Conservation (phyloP, 2,888 invertebrate species). For the Oscheius sp. region DNA sequence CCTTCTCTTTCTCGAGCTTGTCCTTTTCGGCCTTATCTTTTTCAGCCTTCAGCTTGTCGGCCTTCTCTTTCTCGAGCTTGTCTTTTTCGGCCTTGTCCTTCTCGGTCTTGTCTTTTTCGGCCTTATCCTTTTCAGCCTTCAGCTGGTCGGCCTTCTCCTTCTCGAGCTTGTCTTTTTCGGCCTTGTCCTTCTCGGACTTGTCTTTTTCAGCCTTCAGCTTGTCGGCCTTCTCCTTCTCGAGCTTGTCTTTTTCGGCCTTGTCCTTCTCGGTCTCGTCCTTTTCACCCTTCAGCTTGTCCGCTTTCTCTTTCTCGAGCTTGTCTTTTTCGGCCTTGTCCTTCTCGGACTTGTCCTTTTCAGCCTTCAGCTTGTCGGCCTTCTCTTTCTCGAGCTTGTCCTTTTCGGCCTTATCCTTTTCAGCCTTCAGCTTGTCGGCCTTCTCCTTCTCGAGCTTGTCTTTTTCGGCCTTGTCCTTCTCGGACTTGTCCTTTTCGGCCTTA, state of each 20-base stretch:
- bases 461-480: no score
- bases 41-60: conserved; percentile 25
- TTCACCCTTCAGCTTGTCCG: conserved; percentile 16
- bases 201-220: conserved; percentile 12
- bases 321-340: conserved; percentile 27
- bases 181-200: conserved; percentile 26
- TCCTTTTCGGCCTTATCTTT: conserved; percentile 23
- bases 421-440: conserved; percentile 9
- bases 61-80: conserved; percentile 23
- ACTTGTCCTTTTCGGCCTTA: conserved; percentile 25
- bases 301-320: conserved; percentile 22
- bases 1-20: conserved; percentile 11
- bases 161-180: conserved; percentile 24
- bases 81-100: conserved; percentile 31
- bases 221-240: conserved; percentile 24
- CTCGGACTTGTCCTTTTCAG: conserved; percentile 29
- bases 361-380: conserved; percentile 15
- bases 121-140: conserved; percentile 19
- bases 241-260: conserved; percentile 9
- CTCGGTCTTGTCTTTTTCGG: conserved; percentile 20
- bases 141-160: conserved; percentile 9
- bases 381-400: conserved; percentile 13
- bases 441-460: conserved; percentile 11
- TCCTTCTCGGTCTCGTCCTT: no score
- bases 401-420: conserved; percentile 16